Conservation (phyloP, 2,797 vertebrate species). For the Sebastes minor region DNA sequence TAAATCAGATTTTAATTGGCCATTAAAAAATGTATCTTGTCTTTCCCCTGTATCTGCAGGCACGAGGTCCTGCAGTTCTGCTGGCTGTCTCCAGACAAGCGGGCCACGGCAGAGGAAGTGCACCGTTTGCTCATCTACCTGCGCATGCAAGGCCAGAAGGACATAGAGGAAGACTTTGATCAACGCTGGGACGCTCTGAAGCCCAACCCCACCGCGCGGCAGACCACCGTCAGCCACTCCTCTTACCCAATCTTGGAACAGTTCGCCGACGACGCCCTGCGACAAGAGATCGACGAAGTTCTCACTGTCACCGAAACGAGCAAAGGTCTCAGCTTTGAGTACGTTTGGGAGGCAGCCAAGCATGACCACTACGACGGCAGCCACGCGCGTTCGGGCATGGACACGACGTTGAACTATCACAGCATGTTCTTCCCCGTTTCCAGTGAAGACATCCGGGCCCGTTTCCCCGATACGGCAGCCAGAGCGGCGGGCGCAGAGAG, state of each 20-base stretch:
- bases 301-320: slow-evolving; percentile 98
- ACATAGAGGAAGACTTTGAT: slow-evolving; percentile 92
- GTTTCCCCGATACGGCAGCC: slow-evolving; percentile 83
- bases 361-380: slow-evolving; percentile 92
- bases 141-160: slow-evolving; percentile 96
- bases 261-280: slow-evolving; percentile 88
- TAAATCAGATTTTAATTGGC: neutral
- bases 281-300: slow-evolving; percentile 95
- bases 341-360: slow-evolving; percentile 97
- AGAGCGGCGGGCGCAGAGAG: slow-evolving; percentile 71
- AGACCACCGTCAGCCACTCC: slow-evolving; percentile 84
- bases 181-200: slow-evolving; percentile 97
- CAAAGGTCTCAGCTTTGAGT: slow-evolving; percentile 97
- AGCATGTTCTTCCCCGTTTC: slow-evolving; percentile 94
- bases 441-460: slow-evolving; percentile 90
- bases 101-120: slow-evolving; percentile 94
- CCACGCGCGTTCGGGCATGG: slow-evolving; percentile 80
- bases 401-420: slow-evolving; percentile 90
- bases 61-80: slow-evolving; percentile 98
- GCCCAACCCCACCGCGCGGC: slow-evolving; percentile 86
- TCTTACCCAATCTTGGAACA: slow-evolving; percentile 96
- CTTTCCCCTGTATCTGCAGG: slow-evolving; percentile 75
- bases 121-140: slow-evolving; percentile 95
- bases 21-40: neutral
- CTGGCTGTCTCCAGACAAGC: slow-evolving; percentile 92